Percentiles rank a stretch among this genome's conserved stretches.
Conservation (phyloP, 2,797 vertebrate genomes). For the Furcifer pardalis region DNA sequence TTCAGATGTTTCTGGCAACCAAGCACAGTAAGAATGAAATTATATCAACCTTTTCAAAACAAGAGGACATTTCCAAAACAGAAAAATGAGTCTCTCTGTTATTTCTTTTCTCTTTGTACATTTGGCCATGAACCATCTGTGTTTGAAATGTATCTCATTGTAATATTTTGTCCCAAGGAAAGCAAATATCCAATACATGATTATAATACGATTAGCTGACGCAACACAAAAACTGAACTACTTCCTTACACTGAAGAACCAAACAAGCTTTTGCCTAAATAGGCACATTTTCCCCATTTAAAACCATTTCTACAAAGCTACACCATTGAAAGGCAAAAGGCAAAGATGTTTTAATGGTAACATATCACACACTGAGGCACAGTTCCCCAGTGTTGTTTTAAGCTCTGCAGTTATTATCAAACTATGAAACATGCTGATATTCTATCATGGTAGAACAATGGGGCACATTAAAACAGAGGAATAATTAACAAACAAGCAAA, state of each 20-base stretch:
- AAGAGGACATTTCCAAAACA: slow-evolving; percentile 55
- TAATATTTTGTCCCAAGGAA: slow-evolving; percentile 48
- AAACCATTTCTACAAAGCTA: slow-evolving; percentile 43
- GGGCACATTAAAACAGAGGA: background rate
- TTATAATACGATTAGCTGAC: slow-evolving; percentile 37
- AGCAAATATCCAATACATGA: slow-evolving; percentile 55
- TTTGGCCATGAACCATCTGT: slow-evolving; percentile 46
- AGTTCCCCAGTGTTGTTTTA: slow-evolving; percentile 21
- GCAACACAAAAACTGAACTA: slow-evolving; percentile 36
- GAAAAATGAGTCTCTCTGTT: slow-evolving; percentile 35
- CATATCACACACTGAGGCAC: background rate
- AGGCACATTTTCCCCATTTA: slow-evolving; percentile 23
- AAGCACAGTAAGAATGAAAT: slow-evolving; percentile 78
- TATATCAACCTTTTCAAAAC: slow-evolving; percentile 64
- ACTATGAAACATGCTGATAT: slow-evolving; percentile 10
- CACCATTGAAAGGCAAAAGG: slow-evolving; percentile 43
- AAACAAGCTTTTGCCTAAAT: slow-evolving; percentile 40
- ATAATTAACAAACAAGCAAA: slow-evolving; percentile 14
- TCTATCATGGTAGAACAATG: slow-evolving; percentile 22
- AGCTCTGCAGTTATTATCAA: background rate
- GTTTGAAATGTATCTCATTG: slow-evolving; percentile 51
- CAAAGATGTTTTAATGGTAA: slow-evolving; percentile 42
- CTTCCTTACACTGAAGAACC: slow-evolving; percentile 36
- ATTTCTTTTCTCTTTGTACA: slow-evolving; percentile 42
- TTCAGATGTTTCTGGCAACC: slow-evolving; percentile 81